Evolutionary conservation across 2,113 vertebrate genomes (phyloP).

Genomic region (Lontra canadensis): DNA sequence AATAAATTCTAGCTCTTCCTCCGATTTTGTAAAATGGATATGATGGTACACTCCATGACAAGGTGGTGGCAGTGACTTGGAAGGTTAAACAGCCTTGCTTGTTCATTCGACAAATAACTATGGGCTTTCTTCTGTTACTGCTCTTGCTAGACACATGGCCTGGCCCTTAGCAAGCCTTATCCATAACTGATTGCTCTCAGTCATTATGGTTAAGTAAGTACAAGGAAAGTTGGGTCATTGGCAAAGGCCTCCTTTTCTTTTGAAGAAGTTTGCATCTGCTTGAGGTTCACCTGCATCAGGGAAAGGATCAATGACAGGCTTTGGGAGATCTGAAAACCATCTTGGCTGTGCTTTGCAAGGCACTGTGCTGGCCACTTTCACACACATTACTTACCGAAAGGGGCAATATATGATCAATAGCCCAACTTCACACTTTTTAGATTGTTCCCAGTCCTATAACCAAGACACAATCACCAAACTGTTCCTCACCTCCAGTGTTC

Average conservation of each 20-base stretch:
- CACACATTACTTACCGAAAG: neutral
- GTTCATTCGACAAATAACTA: neutral
- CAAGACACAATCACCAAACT: neutral
- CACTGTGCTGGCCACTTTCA: neutral
- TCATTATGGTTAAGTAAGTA: neutral
- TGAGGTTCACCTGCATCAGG: neutral
- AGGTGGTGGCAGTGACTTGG: neutral
- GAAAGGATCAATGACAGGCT: neutral
- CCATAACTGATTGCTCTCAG: neutral
- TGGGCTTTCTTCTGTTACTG: neutral
- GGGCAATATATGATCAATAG: neutral
- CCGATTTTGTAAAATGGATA: conserved; percentile 1
- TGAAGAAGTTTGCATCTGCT: conserved; percentile 3
- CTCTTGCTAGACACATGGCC: neutral
- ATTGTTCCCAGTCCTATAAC: neutral
- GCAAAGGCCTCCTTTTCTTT: conserved; percentile 25
- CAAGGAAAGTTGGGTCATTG: neutral
- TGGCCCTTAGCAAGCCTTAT: neutral
- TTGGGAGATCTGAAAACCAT: neutral
- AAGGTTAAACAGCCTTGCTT: neutral
- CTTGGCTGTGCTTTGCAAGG: neutral
- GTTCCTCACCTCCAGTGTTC: neutral
- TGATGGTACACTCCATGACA: neutral
- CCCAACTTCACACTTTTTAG: neutral
- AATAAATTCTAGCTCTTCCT: neutral